Conservation (phyloP, 2,797 vertebrate species). For the Accipiter badius region DNA sequence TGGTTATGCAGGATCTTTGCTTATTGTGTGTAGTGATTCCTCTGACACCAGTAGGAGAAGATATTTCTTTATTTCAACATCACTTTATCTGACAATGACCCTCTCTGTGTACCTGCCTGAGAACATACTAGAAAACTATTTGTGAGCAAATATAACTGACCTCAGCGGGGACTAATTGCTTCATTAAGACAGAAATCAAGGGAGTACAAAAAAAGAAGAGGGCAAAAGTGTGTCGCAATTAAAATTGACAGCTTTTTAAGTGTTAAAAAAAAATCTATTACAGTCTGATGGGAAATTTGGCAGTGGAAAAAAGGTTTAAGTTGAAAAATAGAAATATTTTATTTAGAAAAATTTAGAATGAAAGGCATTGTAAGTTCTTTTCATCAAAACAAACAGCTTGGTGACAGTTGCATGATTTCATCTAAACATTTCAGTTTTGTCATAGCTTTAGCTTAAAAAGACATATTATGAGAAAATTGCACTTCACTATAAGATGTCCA, state of each 20-base stretch:
- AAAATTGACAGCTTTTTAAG: neutral
- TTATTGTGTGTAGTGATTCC: neutral
- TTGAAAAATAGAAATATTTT: neutral
- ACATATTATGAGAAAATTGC: neutral
- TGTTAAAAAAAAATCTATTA: neutral
- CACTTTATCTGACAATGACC: neutral
- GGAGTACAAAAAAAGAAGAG: neutral
- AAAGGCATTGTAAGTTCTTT: neutral
- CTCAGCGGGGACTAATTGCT: neutral
- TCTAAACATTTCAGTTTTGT: slow-evolving; percentile 8
- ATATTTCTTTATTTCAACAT: neutral
- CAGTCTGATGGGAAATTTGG: neutral
- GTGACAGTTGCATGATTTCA: slow-evolving; percentile 26
- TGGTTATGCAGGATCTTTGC: neutral
- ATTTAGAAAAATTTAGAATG: neutral
- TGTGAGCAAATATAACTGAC: neutral
- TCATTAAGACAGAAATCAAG: slow-evolving; percentile 2
- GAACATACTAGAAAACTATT: neutral
- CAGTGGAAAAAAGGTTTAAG: neutral
- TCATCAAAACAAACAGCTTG: slow-evolving; percentile 13
- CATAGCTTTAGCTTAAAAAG: slow-evolving; percentile 8
- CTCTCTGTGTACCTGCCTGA: neutral
- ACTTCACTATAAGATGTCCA: neutral
- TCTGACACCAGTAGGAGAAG: neutral
- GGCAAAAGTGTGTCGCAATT: neutral